Evolutionary conservation across 64 coral and sea anemone genomes (phyloP).

Genomic region (Trachythela sp.): DNA sequence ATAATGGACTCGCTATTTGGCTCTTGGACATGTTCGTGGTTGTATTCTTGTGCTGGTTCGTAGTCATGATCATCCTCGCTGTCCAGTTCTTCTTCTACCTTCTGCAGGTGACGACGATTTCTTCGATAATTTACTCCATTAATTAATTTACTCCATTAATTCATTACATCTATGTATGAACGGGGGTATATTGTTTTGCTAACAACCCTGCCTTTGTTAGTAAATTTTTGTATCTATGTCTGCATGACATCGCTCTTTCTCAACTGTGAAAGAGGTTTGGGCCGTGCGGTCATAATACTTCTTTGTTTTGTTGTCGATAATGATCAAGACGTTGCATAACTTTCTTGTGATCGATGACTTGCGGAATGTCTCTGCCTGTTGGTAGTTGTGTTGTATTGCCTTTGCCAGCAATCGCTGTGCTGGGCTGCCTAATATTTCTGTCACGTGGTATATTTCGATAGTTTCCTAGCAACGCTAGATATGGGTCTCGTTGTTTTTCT

Average conservation of each 20-base stretch:
- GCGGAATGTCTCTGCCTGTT: slow-evolving; percentile 22
- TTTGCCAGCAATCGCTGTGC: slow-evolving; percentile 13
- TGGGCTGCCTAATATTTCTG: slow-evolving; percentile 19
- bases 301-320: slow-evolving; percentile 29
- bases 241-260: slow-evolving; percentile 28
- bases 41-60: too few species aligned
- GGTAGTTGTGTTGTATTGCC: slow-evolving; percentile 25
- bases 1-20: too few species aligned
- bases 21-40: too few species aligned
- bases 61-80: too few species aligned
- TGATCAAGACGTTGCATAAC: not conserved
- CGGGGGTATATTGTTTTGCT: slow-evolving; percentile 20
- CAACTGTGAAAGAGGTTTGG: slow-evolving; percentile 1
- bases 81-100: slow-evolving; percentile 30
- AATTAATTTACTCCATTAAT: slow-evolving; percentile 22
- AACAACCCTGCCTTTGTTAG: slow-evolving; percentile 6
- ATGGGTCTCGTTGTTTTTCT: not conserved
- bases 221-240: not conserved
- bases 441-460: slow-evolving; percentile 36
- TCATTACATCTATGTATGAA: too few species aligned
- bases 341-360: not conserved
- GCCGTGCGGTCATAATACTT: slow-evolving; percentile 30
- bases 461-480: slow-evolving; percentile 5
- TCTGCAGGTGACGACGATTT: slow-evolving; percentile 30
- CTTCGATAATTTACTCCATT: not conserved